Evolutionary conservation across 2,797 vertebrate genomes (phyloP), one percentile per base, ranked within the genome.

Genomic region (Cossypha niveicapilla): DNA sequence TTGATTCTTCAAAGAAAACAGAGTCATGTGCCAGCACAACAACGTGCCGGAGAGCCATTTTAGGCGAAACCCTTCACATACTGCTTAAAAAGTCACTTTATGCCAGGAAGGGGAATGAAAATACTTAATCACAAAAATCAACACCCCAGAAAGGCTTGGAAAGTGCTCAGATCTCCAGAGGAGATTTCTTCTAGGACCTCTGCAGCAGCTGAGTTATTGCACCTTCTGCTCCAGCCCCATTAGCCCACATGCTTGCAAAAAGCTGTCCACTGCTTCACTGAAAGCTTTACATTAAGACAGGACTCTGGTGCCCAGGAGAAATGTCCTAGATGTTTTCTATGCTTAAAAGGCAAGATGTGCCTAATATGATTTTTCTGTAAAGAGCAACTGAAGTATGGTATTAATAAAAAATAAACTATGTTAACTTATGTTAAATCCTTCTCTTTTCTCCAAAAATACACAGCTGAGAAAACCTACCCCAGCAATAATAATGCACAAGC

Each of bases 351-450:
- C 75, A 95, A 92, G 81, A 93, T 62, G 78, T 94, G 81, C 62
- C 68, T 95, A 90, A 91, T 71, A 93, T 0, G 27, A 85, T 92
- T 95, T 94, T 95, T 88, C 92, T 88, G 92, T 95, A 90, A 95
- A 95, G 82, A 78, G 80, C 74, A 96, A 93, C 87, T 92, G 54
- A 90, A 96, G 93, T 92, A 91, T 83, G 39, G 79, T 92, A 96
- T 93, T 95, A 95, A 96, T 96, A 96, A 97, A 96, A 97, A 96
- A 96, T 94, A 96, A 92, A 95, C n/a, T 12, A 81, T 79, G 92
- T 87, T 92, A 93, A 96, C 96, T 96, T 95, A 91, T 78, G 93
- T 94, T 96, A 94, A 93, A 93, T 89, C 95, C 88, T 94, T 53
- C 77, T 88, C 77, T 86, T 82, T 89, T 86, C 78, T 94, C 86